A percentile compares a stretch with the other conserved stretches of the same genome.
Conservation (phyloP, 2,797 vertebrate species). For the Pipistrellus kuhlii region DNA sequence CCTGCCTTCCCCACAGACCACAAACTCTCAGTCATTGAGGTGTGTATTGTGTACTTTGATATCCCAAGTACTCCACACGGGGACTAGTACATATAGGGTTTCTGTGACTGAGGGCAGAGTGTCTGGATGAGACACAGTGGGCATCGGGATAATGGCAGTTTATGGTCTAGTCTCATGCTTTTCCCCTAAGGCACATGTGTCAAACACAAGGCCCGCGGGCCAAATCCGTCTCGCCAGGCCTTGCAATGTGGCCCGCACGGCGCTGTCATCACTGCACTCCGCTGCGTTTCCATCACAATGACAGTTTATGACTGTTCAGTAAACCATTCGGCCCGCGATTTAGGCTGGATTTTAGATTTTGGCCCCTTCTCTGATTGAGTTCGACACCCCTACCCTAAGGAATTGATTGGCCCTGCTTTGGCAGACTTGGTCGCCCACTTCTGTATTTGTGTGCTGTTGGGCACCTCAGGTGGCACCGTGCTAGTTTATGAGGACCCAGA, state of each 20-base stretch:
- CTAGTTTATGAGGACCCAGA: background rate
- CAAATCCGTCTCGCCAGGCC: no score
- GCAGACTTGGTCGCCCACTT: background rate
- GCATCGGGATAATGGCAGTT: background rate
- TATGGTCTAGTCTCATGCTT: background rate
- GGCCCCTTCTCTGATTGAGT: no score
- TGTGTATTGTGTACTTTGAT: background rate
- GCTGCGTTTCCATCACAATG: no score
- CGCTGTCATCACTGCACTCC: no score
- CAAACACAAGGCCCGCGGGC: no score
- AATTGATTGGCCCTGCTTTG: background rate
- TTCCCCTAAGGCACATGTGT: slow-evolving; percentile 10
- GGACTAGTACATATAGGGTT: background rate
- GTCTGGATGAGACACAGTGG: background rate
- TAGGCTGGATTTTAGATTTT: no score
- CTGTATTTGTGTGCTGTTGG: background rate
- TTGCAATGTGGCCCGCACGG: no score
- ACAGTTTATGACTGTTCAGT: no score
- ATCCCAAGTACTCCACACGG: background rate
- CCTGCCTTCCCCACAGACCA: background rate
- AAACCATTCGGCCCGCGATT: no score
- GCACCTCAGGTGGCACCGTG: background rate
- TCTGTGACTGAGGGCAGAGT: background rate
- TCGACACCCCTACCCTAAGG: no score
- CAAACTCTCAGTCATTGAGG: background rate